Percentiles rank a stretch among this genome's conserved stretches.
Conservation (phyloP, 2,113 vertebrate genomes). For the Procavia capensis region DNA sequence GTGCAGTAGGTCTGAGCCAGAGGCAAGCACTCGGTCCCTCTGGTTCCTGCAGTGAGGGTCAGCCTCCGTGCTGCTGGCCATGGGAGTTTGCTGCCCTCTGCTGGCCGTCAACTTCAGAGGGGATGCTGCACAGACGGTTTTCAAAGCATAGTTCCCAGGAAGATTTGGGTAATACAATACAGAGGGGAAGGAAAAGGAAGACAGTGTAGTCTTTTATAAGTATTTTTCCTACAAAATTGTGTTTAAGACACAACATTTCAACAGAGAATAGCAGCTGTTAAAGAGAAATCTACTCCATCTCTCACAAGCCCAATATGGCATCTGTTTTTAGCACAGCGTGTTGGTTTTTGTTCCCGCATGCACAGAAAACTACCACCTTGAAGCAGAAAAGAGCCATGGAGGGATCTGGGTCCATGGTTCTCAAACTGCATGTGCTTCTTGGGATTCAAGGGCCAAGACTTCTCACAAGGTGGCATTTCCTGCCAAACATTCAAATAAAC, state of each 20-base stretch:
- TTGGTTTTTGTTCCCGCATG: not conserved
- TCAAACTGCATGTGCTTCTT: not conserved
- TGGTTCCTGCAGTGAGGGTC: rapidly evolving
- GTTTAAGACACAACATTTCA: not conserved
- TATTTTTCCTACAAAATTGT: not conserved
- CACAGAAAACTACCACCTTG: not conserved
- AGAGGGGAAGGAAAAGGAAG: too few relatives aligned
- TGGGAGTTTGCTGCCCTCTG: constrained; percentile 76
- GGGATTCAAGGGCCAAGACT: not conserved
- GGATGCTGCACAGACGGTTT: rapidly evolving
- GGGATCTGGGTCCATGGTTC: not conserved
- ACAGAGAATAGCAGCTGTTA: not conserved
- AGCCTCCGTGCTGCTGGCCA: not conserved
- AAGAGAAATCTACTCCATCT: not conserved
- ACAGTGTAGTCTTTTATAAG: not conserved
- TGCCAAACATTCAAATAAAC: not conserved
- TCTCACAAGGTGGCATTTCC: not conserved
- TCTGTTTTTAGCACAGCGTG: not conserved
- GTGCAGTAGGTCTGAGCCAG: not conserved
- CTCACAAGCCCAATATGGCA: not conserved
- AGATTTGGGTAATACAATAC: too few relatives aligned
- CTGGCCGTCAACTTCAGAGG: not conserved
- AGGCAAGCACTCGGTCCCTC: too few relatives aligned
- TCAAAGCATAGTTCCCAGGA: not conserved
- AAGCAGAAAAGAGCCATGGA: not conserved